phyloP scores from a whole-genome alignment of 2,888 invertebrate species.

The Diploptera punctata region DNA sequence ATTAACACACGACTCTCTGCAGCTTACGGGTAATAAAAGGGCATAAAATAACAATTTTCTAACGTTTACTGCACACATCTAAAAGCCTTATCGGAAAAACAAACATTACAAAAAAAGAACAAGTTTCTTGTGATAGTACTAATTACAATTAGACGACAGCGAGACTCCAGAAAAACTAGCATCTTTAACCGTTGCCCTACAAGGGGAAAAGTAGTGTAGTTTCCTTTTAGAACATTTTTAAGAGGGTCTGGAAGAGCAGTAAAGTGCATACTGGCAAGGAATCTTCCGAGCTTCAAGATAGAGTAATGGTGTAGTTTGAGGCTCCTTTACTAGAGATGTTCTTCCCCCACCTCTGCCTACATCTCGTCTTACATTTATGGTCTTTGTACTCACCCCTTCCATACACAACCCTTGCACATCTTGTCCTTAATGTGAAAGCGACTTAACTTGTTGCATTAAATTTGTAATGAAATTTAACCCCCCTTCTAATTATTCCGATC shows the following conservation, averaged over 20 bases:
- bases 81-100: background rate
- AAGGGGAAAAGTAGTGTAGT: background rate
- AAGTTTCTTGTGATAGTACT: background rate
- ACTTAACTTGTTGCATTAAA: no score
- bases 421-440: background rate
- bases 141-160: background rate
- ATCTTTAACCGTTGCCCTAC: no score
- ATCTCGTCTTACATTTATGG: conserved; percentile 12
- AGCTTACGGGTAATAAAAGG: background rate
- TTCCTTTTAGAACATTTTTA: conserved; percentile 6
- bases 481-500: no score
- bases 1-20: background rate
- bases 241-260: background rate
- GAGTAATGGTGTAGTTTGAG: background rate
- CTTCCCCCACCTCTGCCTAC: background rate
- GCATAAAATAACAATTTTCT: background rate
- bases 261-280: background rate
- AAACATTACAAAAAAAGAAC: background rate
- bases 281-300: background rate
- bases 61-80: background rate
- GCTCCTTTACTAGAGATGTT: background rate
- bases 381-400: background rate
- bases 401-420: background rate
- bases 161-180: background rate
- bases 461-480: no score